Conservation (phyloP, 2,113 vertebrate genomes). For the Bostrychus sinensis region DNA sequence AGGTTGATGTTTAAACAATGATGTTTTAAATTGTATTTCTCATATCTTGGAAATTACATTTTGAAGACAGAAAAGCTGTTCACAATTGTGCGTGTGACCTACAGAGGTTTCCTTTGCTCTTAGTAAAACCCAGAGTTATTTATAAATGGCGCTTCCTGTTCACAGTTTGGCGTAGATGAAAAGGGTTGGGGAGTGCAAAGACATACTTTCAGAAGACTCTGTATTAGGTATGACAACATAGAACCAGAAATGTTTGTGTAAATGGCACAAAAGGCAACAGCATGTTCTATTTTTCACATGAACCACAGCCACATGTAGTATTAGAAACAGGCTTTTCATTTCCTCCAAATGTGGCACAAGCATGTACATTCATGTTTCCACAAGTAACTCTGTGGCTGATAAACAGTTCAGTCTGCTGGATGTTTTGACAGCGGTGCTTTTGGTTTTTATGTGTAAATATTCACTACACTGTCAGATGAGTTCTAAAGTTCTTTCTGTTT, state of each 20-base stretch:
- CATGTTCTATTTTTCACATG: slow-evolving; percentile 25
- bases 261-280: slow-evolving; percentile 16
- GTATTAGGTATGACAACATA: slow-evolving; percentile 10
- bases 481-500: background rate
- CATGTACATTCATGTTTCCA: slow-evolving; percentile 33
- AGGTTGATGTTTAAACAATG: background rate
- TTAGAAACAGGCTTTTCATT: slow-evolving; percentile 37
- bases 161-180: slow-evolving; percentile 56
- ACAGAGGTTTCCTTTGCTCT: slow-evolving; percentile 38
- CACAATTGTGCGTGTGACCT: slow-evolving; percentile 25
- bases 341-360: slow-evolving; percentile 27
- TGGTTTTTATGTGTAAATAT: slow-evolving; percentile 37
- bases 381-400: slow-evolving; percentile 21
- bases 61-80: slow-evolving; percentile 13
- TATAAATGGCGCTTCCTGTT: slow-evolving; percentile 76
- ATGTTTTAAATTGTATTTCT: background rate
- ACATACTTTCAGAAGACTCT: background rate
- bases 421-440: slow-evolving; percentile 34
- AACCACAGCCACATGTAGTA: slow-evolving; percentile 5
- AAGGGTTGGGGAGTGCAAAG: slow-evolving; percentile 26
- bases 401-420: slow-evolving; percentile 15
- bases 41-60: background rate
- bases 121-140: slow-evolving; percentile 69
- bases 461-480: slow-evolving; percentile 5
- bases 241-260: slow-evolving; percentile 3